phyloP scores from a whole-genome alignment of 2,888 invertebrate species.

The Aphidius colemani region DNA sequence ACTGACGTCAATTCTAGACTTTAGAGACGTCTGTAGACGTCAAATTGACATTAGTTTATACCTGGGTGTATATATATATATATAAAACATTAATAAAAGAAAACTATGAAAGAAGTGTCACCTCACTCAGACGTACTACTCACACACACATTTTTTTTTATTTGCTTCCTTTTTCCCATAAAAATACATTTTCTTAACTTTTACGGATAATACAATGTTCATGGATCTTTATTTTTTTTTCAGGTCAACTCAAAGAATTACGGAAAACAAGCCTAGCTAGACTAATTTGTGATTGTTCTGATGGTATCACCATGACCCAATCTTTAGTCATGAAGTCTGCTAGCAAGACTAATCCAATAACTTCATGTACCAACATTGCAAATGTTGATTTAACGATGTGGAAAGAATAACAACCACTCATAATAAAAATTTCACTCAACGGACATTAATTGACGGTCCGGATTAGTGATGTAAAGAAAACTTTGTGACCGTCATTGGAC shows the following conservation, averaged over 20 bases:
- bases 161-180: not conserved
- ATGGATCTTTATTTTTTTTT: conserved; percentile 33
- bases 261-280: conserved; percentile 75
- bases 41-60: too few species aligned
- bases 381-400: conserved; percentile 66
- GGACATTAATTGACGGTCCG: too few species aligned
- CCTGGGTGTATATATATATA: too few species aligned
- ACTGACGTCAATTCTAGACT: too few species aligned
- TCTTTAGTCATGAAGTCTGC: conserved; percentile 73
- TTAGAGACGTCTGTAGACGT: too few species aligned
- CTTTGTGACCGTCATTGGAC: too few species aligned
- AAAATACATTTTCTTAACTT: not conserved
- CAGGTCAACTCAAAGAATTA: conserved; percentile 80
- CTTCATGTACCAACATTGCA: conserved; percentile 68
- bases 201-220: not conserved
- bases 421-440: too few species aligned
- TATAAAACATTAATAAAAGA: too few species aligned
- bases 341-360: conserved; percentile 65
- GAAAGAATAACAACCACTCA: conserved; percentile 54
- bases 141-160: too few species aligned
- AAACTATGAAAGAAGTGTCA: too few species aligned
- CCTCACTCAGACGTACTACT: too few species aligned
- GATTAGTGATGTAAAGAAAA: too few species aligned
- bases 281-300: conserved; percentile 79
- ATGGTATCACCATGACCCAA: conserved; percentile 68